These are phyloP conservation scores for Acronicta psi DNA, from an alignment of 2,888 invertebrate species.

Conservation along the genomic window DNA sequence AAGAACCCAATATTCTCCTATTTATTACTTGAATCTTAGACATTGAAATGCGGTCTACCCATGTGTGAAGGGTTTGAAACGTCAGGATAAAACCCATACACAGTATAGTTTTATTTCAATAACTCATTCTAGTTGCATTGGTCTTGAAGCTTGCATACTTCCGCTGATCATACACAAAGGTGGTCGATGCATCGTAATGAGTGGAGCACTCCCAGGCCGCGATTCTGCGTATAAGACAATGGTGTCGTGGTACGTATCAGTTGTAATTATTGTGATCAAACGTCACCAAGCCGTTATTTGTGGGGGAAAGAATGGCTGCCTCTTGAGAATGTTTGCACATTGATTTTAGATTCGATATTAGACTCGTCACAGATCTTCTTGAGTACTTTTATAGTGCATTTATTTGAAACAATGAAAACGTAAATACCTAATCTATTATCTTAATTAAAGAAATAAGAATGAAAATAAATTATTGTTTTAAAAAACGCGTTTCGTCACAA, in stretches of 20 bases:
- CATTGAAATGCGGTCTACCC: too few species aligned
- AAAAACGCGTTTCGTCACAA: too few species aligned
- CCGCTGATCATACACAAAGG: constrained; percentile 38
- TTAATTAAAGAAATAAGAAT: too few species aligned
- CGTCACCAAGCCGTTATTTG: constrained; percentile 48
- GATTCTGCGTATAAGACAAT: constrained; percentile 54
- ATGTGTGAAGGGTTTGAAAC: too few species aligned
- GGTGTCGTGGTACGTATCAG: constrained; percentile 30
- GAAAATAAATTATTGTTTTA: too few species aligned
- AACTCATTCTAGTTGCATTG: constrained; percentile 14
- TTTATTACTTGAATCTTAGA: too few species aligned
- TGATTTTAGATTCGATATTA: constrained; percentile 8
- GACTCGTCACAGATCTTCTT: not conserved
- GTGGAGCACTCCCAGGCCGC: constrained; percentile 42
- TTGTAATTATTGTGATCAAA: constrained; percentile 41
- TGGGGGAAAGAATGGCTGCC: constrained; percentile 23
- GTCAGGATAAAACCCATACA: too few species aligned
- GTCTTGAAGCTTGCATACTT: constrained; percentile 30
- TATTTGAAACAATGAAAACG: not conserved
- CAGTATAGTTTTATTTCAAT: too few species aligned
- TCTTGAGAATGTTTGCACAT: constrained; percentile 22
- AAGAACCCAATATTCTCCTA: too few species aligned
- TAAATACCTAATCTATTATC: too few species aligned
- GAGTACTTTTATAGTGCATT: not conserved
- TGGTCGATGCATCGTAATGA: constrained; percentile 39